Base-by-base conservation (phyloP, 1,140 invertebrate genomes). In the Drosophila sp. region DNA sequence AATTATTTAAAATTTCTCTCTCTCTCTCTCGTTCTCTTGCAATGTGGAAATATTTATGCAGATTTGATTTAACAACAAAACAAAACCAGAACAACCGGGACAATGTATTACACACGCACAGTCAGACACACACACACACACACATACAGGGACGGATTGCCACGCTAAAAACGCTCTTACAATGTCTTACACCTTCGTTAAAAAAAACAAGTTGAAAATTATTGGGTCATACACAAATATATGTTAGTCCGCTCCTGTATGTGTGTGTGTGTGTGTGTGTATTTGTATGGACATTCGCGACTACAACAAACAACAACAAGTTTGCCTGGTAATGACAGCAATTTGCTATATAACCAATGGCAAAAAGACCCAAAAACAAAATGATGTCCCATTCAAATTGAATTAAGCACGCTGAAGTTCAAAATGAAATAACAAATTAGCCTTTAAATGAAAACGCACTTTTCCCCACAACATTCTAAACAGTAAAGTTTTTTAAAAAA, bases 21-120 rank as follows among this genome's bases (percentile, higher is more conserved):
- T 23, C 17, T 7, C 44, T 23, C 6, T 4, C 7, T 3, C 17
- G 3, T 47, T 3, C 5, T 23, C 17, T 17, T 17, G 44, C 63
- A 72, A 72, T 32, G 67, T 74, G 57, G 54, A 60, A 72, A 50
- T 63, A 72, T 80, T 80, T 72, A 80, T 76, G 72, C 68, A 67
- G 60, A 63, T 71, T 72, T 80, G 60, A 76, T 71, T 76, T 60
- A 40, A 71, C 61, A 79, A 76, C 61, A 70, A 60, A 54, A 61
- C 33, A 40, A 8, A 44, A 44, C 70, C 44, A 60, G 25, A 63
- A 40, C 61, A 67, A 60, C 27, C 69, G 57, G 23, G 41, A 76
- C 64, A 80, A 76, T 76, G 67, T 71, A 72, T 66, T 65, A 61
- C 47, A 74, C 41, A 35, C n/a, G 47, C 1, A 58, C 32, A 55